Conservation (phyloP, 2,113 vertebrate species). For the Tachycineta bicolor region DNA sequence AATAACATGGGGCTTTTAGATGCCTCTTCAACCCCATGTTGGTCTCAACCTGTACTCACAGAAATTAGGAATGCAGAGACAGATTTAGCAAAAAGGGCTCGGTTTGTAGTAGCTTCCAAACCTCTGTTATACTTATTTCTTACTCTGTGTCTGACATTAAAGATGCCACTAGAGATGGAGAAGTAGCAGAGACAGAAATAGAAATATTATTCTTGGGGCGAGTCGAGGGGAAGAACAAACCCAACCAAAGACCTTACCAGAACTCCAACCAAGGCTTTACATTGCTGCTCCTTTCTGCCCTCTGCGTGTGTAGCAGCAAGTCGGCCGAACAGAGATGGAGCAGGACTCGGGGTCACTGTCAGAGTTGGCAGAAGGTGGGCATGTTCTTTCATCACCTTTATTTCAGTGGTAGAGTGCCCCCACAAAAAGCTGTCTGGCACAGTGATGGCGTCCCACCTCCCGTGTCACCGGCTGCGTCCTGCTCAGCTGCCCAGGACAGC, state of each 20-base stretch:
- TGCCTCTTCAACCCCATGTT: background rate
- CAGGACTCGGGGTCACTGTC: background rate
- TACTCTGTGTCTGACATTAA: background rate
- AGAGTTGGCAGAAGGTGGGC: background rate
- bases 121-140: background rate
- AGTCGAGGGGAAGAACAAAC: background rate
- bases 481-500: background rate
- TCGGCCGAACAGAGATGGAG: background rate
- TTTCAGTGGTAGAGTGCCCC: background rate
- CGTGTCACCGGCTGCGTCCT: fast-evolving
- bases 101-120: background rate
- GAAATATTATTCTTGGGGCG: background rate
- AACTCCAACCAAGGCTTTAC: background rate
- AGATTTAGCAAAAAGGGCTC: background rate
- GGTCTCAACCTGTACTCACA: background rate
- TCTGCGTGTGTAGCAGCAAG: background rate
- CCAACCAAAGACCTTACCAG: background rate
- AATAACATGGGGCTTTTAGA: background rate
- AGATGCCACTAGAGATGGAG: background rate
- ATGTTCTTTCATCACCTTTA: background rate
- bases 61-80: background rate
- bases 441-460: background rate
- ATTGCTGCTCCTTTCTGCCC: background rate
- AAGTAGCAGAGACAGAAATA: background rate
- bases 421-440: background rate